A percentile compares a stretch with the other conserved stretches of the same genome.
Conservation (phyloP, 1,140 invertebrate genomes). For the Megalonaias nervosa region DNA sequence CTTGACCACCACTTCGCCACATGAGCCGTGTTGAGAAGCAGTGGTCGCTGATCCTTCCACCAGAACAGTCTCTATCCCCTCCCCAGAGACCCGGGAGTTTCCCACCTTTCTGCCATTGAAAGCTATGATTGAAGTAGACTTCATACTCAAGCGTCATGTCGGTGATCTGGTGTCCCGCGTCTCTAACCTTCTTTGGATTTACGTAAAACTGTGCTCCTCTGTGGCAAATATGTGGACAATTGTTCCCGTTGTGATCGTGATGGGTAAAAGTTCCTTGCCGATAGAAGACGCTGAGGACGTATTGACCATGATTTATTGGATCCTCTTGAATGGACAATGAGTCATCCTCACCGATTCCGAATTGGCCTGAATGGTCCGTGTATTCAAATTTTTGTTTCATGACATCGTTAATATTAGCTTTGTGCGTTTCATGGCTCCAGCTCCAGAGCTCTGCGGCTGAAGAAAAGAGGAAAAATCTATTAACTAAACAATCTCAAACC, state of each 20-base stretch:
- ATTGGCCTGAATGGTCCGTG: conserved; percentile 12
- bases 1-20: conserved; percentile 52
- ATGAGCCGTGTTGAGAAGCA: conserved; percentile 58
- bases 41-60: conserved; percentile 28
- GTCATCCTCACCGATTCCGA: conserved; percentile 30
- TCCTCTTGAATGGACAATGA: conserved; percentile 28
- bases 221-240: conserved; percentile 9
- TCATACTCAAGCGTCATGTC: conserved; percentile 28
- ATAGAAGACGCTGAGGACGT: conserved; percentile 26
- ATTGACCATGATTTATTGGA: conserved; percentile 18
- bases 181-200: conserved; percentile 9
- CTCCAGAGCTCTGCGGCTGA: conserved; percentile 21
- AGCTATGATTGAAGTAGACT: conserved; percentile 44
- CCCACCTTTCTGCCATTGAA: conserved; percentile 51
- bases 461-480: not conserved
- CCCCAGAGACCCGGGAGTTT: conserved; percentile 56
- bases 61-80: conserved; percentile 39
- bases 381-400: conserved; percentile 15
- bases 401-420: conserved; percentile 22
- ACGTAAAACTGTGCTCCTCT: conserved; percentile 46
- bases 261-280: conserved; percentile 20
- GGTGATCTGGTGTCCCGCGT: conserved; percentile 6
- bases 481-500: too few relatives aligned
- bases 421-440: conserved; percentile 25
- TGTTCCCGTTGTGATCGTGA: conserved; percentile 7